Base-by-base conservation (phyloP, 2,113 vertebrate genomes). In the Syngnathus typhle region DNA sequence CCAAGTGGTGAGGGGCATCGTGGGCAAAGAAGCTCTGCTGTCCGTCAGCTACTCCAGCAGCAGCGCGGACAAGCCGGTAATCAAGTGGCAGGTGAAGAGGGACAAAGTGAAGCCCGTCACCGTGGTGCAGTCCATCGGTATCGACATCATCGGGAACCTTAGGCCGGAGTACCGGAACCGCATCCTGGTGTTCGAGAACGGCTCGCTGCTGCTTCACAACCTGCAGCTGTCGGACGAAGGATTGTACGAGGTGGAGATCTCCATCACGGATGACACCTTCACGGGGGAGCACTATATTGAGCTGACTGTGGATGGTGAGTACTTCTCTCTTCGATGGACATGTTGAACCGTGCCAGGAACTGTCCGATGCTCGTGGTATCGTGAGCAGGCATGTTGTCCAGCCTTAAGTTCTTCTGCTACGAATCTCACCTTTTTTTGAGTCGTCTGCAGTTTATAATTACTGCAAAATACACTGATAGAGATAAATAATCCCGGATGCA, bases 191-290 rank as follows among this genome's bases (percentile, higher is more conserved):
- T 94, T 94, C 3, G 93, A 96, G 79, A 99, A 98, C 0, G 96
- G 96, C 47, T 96, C 96, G 0, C 82, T 99, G 75, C 90, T 97
- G 74, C 93, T 99, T 68, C 94, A 94, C 68, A 94, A 95, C 79
- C 79, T 99, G 82, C 93, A 94, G 84, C 60, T 96, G 69, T 85
- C 93, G 0, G 97, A 99, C 0, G 97, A 98, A 73, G 96, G 97
- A 0, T 90, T 89, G 1, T 99, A 99, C 0, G 95, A 97, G 75
- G 97, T 98, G 15, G 96, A 99, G 89, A 94, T 98, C 82, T 98
- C 96, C 87, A 99, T 98, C 88, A 99, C 97, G 0, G 97, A 97
- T 0, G 97, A 98, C 85, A 96, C 93, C 2, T 98, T 98, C 88
- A 95, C 97, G 0, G 97, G 95, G 12, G 95, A 96, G 88, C 92